Conservation (phyloP, 2,888 invertebrate species). For the Sarcophaga subvicina region DNA sequence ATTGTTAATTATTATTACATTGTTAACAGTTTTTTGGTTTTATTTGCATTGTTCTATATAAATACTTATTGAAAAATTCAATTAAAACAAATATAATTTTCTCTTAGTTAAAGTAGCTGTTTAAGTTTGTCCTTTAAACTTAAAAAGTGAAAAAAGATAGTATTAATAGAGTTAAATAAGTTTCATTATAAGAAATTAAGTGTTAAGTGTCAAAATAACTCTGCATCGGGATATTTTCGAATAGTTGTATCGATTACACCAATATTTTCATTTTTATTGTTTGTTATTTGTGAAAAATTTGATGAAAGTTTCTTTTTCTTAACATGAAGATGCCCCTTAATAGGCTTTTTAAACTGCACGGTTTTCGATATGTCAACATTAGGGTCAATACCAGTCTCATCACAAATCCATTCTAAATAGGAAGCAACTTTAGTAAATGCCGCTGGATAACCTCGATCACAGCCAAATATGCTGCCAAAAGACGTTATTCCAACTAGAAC, state of each 20-base stretch:
- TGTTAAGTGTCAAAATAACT: constrained; percentile 38
- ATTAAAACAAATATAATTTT: too few relatives aligned
- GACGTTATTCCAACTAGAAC: constrained; percentile 79
- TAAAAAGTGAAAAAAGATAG: too few relatives aligned
- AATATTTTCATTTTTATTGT: constrained; percentile 42
- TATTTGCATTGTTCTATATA: too few relatives aligned
- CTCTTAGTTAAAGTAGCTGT: too few relatives aligned
- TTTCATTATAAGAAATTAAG: not conserved
- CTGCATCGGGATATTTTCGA: constrained; percentile 62
- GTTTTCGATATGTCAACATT: constrained; percentile 73
- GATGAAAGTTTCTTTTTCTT: constrained; percentile 52
- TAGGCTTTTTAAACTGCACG: constrained; percentile 72
- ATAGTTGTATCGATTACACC: constrained; percentile 62
- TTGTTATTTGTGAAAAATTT: constrained; percentile 25
- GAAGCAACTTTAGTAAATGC: constrained; percentile 80
- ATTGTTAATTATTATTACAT: too few relatives aligned
- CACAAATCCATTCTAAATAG: constrained; percentile 80
- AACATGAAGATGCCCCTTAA: constrained; percentile 72
- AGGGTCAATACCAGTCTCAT: constrained; percentile 74
- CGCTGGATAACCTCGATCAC: constrained; percentile 79
- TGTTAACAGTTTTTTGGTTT: too few relatives aligned
- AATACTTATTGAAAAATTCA: too few relatives aligned
- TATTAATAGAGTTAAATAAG: too few relatives aligned
- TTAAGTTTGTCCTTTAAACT: too few relatives aligned
- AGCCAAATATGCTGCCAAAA: constrained; percentile 80